These are phyloP conservation scores for Amblyraja radiata DNA, from an alignment of 2,797 vertebrate species.

Conservation along the genomic window DNA sequence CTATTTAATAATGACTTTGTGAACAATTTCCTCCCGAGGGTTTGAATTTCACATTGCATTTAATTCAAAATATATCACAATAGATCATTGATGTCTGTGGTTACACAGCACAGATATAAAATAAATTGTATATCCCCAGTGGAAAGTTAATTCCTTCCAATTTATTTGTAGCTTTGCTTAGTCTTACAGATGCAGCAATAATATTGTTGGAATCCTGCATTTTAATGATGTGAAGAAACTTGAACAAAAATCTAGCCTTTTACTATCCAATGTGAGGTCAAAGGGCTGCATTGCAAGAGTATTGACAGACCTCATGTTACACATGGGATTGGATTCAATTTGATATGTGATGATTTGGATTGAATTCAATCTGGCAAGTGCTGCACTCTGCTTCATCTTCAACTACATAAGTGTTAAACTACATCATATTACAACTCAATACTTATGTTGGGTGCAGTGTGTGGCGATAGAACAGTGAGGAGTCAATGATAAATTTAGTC, in stretches of 20 bases:
- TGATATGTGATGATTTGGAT: not conserved
- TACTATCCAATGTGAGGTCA: not conserved
- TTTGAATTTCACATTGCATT: not conserved
- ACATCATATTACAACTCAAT: not conserved
- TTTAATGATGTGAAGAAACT: not conserved
- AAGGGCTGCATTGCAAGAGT: not conserved
- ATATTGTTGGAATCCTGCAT: not conserved
- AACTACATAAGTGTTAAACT: not conserved
- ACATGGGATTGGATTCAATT: slow-evolving; percentile 1
- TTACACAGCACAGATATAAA: not conserved
- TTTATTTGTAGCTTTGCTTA: not conserved
- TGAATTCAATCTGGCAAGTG: not conserved
- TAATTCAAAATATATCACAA: not conserved
- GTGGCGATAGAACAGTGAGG: not conserved
- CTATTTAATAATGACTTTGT: not conserved
- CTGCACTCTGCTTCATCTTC: not conserved
- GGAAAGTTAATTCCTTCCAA: not conserved
- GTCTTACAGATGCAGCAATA: not conserved
- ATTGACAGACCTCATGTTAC: not conserved
- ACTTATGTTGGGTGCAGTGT: not conserved
- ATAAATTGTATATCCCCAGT: not conserved
- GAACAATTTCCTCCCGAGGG: not conserved
- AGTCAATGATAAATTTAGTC: not conserved
- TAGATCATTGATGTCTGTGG: not conserved
- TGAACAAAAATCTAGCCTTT: not conserved